phyloP scores from a whole-genome alignment of 2,888 invertebrate genomes.

The Hipparchia semele region DNA sequence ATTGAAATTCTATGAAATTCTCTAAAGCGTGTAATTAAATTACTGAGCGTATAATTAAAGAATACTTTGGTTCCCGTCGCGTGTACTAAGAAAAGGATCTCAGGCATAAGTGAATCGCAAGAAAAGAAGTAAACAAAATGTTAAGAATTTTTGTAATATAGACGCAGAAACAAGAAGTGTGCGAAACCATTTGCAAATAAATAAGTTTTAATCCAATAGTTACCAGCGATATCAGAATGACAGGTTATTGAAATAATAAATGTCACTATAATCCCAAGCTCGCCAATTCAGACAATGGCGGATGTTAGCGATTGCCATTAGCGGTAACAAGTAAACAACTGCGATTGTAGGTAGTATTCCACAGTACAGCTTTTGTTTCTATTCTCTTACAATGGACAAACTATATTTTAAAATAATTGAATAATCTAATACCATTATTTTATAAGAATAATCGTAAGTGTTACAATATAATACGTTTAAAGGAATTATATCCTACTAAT shows the following conservation, averaged over 20 bases:
- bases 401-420: constrained; percentile 22
- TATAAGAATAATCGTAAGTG: not conserved
- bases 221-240: constrained; percentile 9
- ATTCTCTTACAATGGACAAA: constrained; percentile 17
- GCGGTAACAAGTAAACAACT: constrained; percentile 45
- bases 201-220: not conserved
- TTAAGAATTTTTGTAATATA: too few species aligned
- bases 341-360: constrained; percentile 39
- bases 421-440: constrained; percentile 16
- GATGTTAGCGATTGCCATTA: constrained; percentile 54
- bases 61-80: too few species aligned
- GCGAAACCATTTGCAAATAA: too few species aligned
- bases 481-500: too few species aligned
- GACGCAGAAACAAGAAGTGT: too few species aligned
- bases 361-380: constrained; percentile 32
- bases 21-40: too few species aligned
- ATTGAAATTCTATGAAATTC: too few species aligned
- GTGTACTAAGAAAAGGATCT: too few species aligned
- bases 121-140: too few species aligned
- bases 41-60: too few species aligned
- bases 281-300: constrained; percentile 47
- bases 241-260: constrained; percentile 47
- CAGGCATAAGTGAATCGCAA: too few species aligned
- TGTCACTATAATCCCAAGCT: constrained; percentile 36
- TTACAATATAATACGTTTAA: too few species aligned